Evolutionary conservation across 2,888 invertebrate species (phyloP), one percentile per base, ranked within the genome.

Genomic region (Byasa hedistus): DNA sequence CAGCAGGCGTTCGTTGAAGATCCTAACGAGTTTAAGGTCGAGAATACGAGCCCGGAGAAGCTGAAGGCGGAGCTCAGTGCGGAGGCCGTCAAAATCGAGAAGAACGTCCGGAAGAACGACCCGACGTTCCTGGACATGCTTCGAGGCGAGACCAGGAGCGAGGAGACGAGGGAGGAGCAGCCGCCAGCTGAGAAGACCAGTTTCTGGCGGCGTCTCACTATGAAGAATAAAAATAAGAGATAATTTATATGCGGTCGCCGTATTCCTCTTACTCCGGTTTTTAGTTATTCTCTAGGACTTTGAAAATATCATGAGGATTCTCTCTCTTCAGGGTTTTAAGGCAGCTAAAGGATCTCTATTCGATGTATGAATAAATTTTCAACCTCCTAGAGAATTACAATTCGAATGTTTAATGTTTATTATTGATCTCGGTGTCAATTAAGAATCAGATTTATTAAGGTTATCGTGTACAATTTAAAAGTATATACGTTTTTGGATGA

Each of bases 1-100:
- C 94, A 96, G 79, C 96, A 96, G 81, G 94, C 94, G 56, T 94
- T 94, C 82, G 94, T 94, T 75, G 94, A 94, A 79, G 94, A 94
- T 82, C 95, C 95, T 72, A 94, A 94, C 83, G 95, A 94, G 87
- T 94, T 95, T 84, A 93, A 94, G 79, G 94, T 94, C 74, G 94
- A 94, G 76, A 94, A 94, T 77, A 93, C 94, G 78, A 93, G 94
- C 74, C 94, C 93, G 61, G 94, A 95, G 81, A 94, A 94, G 77
- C 86, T 94, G 74, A 94, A 94, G 83, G 92, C 94, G 52, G 94
- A 94, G 75, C 88, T 94, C 67, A 94, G 94, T 84, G 93, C 94
- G 52, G 94, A 94, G 81, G 93, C 94, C 70, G 91, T 95, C 60
- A 94, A 94, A 80, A 94, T 94, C 77, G 91, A 91, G 75, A 91